Conservation (phyloP, 2,113 vertebrate genomes). For the Taurulus bubalis region DNA sequence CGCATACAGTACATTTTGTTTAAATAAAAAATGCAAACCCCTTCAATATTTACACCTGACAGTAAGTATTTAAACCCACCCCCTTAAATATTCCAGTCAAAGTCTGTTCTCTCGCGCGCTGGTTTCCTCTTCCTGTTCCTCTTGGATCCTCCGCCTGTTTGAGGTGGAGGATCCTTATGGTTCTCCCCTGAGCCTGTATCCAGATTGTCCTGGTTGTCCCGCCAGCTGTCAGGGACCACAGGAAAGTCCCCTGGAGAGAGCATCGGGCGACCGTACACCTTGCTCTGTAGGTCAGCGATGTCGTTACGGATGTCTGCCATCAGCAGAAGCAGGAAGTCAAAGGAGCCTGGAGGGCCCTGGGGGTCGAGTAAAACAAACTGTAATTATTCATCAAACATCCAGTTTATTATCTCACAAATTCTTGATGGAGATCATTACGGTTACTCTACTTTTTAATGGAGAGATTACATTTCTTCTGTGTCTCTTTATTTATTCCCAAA, state of each 20-base stretch:
- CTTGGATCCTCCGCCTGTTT: constrained; percentile 66
- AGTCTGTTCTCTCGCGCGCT: constrained; percentile 61
- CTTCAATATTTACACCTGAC: constrained; percentile 73
- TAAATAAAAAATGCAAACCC: constrained; percentile 75
- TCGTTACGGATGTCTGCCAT: constrained; percentile 98
- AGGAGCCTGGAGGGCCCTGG: constrained; percentile 96
- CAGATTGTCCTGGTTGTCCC: constrained; percentile 86
- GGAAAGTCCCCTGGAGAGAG: constrained; percentile 87
- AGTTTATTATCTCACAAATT: not conserved
- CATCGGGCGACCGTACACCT: constrained; percentile 88
- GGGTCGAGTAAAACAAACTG: not conserved
- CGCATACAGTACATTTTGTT: constrained; percentile 68
- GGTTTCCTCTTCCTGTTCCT: constrained; percentile 83
- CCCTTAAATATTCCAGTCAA: constrained; percentile 64
- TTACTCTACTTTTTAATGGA: not conserved
- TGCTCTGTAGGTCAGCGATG: constrained; percentile 92
- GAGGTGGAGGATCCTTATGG: constrained; percentile 78
- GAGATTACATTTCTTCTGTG: not conserved
- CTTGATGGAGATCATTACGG: not conserved
- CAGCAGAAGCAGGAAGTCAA: constrained; percentile 95
- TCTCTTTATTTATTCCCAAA: not conserved
- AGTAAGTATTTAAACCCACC: constrained; percentile 23
- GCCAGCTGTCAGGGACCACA: constrained; percentile 86
- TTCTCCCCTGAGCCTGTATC: constrained; percentile 93
- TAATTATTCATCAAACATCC: not conserved